Base-by-base conservation (phyloP, 2,797 vertebrate species). In the Cygnus olor region DNA sequence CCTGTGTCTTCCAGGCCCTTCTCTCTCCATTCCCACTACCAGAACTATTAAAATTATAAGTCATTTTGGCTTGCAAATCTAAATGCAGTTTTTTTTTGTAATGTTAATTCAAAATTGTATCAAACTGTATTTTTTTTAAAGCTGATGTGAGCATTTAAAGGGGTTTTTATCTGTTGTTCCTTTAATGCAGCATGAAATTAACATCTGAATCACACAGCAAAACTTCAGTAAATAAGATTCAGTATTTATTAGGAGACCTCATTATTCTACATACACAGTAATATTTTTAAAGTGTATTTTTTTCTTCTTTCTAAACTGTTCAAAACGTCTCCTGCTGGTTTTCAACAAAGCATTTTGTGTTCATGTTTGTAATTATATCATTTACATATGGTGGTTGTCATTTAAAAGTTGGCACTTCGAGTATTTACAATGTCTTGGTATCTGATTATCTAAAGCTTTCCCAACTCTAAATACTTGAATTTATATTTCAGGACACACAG, bases 61-160 rank as follows among this genome's bases (percentile, higher is more conserved):
- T 68, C 45, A 60, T 85, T 56, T 22, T 27, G 49, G 57, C 45
- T 86, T 97, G 88, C 58, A 86, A 89, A 94, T 94, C 90, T 95
- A 94, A 93, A 96, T 95, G 85, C 49, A 63, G 27, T 3, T 49
- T 70, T 91, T 91, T 76, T 97, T 97, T 97, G 85, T 93, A 95
- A 93, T 86, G 80, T 93, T 90, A 91, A 95, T 97, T 89, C 13
- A 53, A 94, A 95, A 95, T 93, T 32, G 20, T 83, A 92, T 87
- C 80, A 65, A 77, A 90, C 44, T 28, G 8, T 25, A 24, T 5
- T 6, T 53, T 28, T 91, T 91, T 88, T 94, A 70, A 93, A 89
- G 68, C 70, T 73, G 78, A 82, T 69, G 58, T 94, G 81, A 85
- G 30, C 72, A 19, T 85, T 88, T 94, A 85, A 91, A 84, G 91